Evolutionary conservation across 2,888 invertebrate species (phyloP).

Genomic region (Pecten maximus): DNA sequence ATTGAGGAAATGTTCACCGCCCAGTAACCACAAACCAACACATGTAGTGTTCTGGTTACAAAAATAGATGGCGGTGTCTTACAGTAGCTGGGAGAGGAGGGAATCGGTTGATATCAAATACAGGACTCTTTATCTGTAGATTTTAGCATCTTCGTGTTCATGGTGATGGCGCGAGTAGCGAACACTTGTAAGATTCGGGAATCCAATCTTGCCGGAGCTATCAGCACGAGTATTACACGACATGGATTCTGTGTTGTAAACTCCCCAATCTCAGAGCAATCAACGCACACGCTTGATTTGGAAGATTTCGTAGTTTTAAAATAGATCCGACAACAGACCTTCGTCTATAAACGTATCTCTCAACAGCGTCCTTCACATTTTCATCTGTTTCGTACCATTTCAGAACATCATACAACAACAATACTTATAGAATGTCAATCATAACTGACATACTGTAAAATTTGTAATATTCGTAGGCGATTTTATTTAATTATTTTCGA

Average conservation of each 20-base stretch:
- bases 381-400: not conserved
- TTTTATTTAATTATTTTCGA: too few species aligned
- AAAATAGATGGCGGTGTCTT: not conserved
- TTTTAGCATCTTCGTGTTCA: not conserved
- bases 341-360: not conserved
- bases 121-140: not conserved
- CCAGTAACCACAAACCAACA: not conserved
- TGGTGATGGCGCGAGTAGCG: not conserved
- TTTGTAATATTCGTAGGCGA: too few species aligned
- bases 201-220: not conserved
- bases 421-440: not conserved
- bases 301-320: conserved; percentile 18
- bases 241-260: not conserved
- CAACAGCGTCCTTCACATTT: not conserved
- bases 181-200: not conserved
- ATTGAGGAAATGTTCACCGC: conserved; percentile 1
- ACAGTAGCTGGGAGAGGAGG: not conserved
- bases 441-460: too few species aligned
- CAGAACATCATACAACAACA: not conserved
- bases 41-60: conserved; percentile 8
- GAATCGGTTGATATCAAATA: conserved; percentile 15
- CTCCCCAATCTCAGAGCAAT: not conserved
- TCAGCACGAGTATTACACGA: not conserved
- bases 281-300: not conserved
- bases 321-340: not conserved